Base-by-base conservation (phyloP, 2,888 invertebrate genomes). In the Meloe dianella region DNA sequence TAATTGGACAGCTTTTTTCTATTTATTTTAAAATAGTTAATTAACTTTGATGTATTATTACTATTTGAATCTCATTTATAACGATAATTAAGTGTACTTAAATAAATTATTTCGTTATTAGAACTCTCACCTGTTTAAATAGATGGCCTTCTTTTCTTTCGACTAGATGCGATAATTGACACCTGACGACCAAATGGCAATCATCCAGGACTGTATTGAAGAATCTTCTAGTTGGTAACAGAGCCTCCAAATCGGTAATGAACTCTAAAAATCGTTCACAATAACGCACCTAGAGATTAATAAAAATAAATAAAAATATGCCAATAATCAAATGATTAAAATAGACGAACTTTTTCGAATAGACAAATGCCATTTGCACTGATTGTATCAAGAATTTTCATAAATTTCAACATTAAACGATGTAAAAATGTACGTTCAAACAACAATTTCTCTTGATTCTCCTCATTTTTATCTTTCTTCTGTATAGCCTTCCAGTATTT, bases 151-250 rank as follows among this genome's bases (percentile, higher is more conserved):
- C 97, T 0, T 89, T 86, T 62, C 94, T 85, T 66, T 87, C 85
- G 0, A 90, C 84, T 54, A 99, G 87, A 63, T 90, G 87, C 2
- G 95, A 92, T 73, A 98, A 86, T 76, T 92, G 90, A 78, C 97
- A 95, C 61, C 94, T 89, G 10, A 97, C 96, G 57, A 99, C 92
- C 41, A 98, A 86, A 82, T 99, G 98, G 70, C 93, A 91, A 84
- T 97, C 96, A 81, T 98, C 97, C 84, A 99, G 87, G 1, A 99
- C 91, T 0, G 95, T 94, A 84, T 98, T 98, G 84, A 99, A 97
- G 85, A 98, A 99, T 60, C 99, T 88, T 41, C 99, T 88, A 0
- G 98, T 99, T 0, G 97, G 97, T 77, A 99, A 84, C 71, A 98
- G 86, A 0, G 98, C 96, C 80, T 98, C 98, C 74, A 99, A 86